These are phyloP conservation scores for Ephialtes manifestator DNA, from an alignment of 2,888 invertebrate species.

Conservation along the genomic window DNA sequence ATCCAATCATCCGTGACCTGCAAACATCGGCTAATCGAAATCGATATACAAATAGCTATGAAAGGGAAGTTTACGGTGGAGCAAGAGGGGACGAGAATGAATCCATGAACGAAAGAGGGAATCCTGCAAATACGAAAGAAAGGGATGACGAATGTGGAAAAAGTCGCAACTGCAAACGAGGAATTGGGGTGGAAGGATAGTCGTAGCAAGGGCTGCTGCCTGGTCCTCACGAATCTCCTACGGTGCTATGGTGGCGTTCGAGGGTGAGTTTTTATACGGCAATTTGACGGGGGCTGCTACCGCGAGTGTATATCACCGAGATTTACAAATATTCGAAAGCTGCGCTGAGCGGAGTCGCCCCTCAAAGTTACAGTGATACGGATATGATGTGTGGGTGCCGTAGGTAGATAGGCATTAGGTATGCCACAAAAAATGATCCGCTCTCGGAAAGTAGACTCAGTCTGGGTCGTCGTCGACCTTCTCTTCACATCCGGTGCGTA, in stretches of 20 bases:
- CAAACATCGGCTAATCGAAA: background rate
- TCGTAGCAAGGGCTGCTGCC: constrained; percentile 40
- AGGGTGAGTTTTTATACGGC: constrained; percentile 68
- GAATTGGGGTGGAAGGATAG: constrained; percentile 66
- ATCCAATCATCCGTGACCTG: background rate
- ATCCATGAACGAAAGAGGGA: background rate
- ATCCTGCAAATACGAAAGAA: constrained; percentile 14
- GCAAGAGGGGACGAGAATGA: background rate
- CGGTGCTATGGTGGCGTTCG: constrained; percentile 16
- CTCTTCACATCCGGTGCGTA: background rate
- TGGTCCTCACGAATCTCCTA: constrained; percentile 44
- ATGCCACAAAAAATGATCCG: constrained; percentile 3
- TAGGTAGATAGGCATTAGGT: constrained; percentile 7
- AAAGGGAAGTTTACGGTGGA: background rate
- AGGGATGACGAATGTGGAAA: constrained; percentile 33
- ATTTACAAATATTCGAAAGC: constrained; percentile 65
- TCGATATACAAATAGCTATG: background rate
- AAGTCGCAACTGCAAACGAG: constrained; percentile 50
- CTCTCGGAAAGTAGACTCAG: background rate
- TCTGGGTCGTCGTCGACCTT: constrained; percentile 3
- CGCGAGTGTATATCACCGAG: constrained; percentile 52
- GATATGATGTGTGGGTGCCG: background rate
- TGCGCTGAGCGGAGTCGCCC: background rate
- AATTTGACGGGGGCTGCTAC: constrained; percentile 65
- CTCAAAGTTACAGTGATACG: constrained; percentile 4